A percentile compares a stretch with the other conserved stretches of the same genome.
These are phyloP conservation scores for Pristionchus maxplancki DNA, from an alignment of 2,888 invertebrate species.

Conservation along the genomic window DNA sequence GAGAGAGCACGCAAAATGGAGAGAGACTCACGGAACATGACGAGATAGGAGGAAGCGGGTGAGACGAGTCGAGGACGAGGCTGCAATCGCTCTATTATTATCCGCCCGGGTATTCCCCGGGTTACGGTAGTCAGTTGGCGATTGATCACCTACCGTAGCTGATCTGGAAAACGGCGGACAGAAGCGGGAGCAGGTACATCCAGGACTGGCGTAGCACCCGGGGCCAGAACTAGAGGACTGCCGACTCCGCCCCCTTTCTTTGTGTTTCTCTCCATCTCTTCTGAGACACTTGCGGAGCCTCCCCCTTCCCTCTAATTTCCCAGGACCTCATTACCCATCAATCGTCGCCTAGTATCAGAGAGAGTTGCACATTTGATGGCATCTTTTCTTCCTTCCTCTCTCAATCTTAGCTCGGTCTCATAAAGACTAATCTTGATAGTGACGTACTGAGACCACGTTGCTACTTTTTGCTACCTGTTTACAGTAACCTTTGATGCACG, in stretches of 20 bases:
- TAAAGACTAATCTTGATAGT: not conserved
- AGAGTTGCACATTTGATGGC: not conserved
- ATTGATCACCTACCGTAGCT: not conserved
- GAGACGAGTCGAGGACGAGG: slow-evolving; percentile 27
- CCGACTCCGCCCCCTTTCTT: not conserved
- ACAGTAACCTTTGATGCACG: slow-evolving; percentile 24
- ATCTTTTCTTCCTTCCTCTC: not conserved
- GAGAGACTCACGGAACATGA: slow-evolving; percentile 43
- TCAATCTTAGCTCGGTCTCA: not conserved
- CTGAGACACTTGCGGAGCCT: not conserved
- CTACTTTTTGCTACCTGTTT: not conserved
- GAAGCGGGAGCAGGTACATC: not conserved
- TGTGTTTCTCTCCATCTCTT: slow-evolving; percentile 8
- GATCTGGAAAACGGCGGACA: not conserved
- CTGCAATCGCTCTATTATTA: slow-evolving; percentile 39
- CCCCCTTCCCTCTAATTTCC: not conserved
- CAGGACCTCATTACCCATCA: slow-evolving; percentile 42
- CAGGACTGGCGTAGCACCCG: not conserved
- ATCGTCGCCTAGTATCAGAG: slow-evolving; percentile 11
- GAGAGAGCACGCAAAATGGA: not conserved
- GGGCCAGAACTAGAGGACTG: not conserved
- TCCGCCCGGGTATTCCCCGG: not conserved
- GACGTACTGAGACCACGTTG: slow-evolving; percentile 14
- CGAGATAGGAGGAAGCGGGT: slow-evolving; percentile 39
- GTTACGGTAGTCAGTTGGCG: slow-evolving; percentile 14